Evolutionary conservation across 2,888 invertebrate species (phyloP).

Genomic region (Agonopterix subpropinquella): DNA sequence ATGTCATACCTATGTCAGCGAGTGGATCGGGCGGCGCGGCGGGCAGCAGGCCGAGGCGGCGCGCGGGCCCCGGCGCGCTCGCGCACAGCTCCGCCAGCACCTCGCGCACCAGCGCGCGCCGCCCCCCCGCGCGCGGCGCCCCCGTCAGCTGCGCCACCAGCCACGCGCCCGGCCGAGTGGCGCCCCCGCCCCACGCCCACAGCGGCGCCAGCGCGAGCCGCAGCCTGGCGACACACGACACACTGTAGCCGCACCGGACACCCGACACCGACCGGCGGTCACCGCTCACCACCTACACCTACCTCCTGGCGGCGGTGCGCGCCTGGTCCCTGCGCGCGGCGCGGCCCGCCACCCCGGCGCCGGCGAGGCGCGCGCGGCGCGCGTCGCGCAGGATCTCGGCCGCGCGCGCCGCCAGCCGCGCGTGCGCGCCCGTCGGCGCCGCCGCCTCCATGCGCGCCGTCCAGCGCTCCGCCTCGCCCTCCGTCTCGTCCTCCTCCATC

Average conservation of each 20-base stretch:
- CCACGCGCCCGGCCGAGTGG: conserved; percentile 22
- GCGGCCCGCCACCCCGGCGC: conserved; percentile 16
- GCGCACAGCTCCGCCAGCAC: conserved; percentile 31
- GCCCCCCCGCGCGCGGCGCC: conserved; percentile 6
- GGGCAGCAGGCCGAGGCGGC: conserved; percentile 21
- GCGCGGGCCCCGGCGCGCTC: conserved; percentile 32
- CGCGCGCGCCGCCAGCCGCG: conserved; percentile 30
- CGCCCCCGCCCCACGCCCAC: conserved; percentile 16
- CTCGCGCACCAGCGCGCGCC: conserved; percentile 31
- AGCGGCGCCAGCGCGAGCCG: conserved; percentile 32
- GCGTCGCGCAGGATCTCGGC: conserved; percentile 28
- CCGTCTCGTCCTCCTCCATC: conserved; percentile 22
- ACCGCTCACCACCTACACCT: too few species aligned
- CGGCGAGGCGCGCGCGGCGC: conserved; percentile 34
- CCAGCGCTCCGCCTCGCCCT: conserved; percentile 31
- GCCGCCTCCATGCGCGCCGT: conserved; percentile 12
- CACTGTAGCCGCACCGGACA: too few species aligned
- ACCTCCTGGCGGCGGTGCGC: conserved; percentile 10
- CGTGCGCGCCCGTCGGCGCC: conserved; percentile 32
- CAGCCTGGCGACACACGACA: conserved; percentile 13
- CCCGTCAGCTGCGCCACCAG: conserved; percentile 13
- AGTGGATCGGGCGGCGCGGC: conserved; percentile 19
- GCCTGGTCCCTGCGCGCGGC: conserved; percentile 23
- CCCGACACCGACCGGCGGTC: too few species aligned
- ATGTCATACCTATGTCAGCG: conserved; percentile 35